Evolutionary conservation across 1,140 invertebrate species (phyloP).

Genomic region (Heliconius hewitsoni): DNA sequence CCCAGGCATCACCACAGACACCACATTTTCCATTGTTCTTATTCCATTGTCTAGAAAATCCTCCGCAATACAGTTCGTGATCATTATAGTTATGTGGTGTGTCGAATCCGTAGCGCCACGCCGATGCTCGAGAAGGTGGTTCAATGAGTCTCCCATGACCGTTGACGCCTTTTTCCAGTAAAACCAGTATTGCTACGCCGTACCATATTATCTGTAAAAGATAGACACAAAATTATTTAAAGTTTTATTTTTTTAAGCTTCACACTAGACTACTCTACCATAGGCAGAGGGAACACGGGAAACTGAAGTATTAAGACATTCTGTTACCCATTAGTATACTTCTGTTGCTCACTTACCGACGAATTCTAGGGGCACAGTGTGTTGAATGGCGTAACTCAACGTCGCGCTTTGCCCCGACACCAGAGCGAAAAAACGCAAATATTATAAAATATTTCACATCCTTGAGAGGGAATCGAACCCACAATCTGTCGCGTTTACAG

Average conservation of each 20-base stretch:
- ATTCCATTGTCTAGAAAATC: constrained; percentile 89
- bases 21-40: constrained; percentile 91
- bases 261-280: no score
- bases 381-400: no score
- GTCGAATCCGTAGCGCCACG: constrained; percentile 90
- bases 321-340: no score
- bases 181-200: constrained; percentile 49
- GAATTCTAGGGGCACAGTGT: no score
- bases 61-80: constrained; percentile 94
- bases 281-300: no score
- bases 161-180: constrained; percentile 47
- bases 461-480: no score
- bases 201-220: constrained; percentile 66
- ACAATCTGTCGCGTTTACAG: no score
- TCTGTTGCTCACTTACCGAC: no score
- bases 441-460: no score
- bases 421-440: no score
- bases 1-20: constrained; percentile 93
- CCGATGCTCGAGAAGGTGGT: constrained; percentile 91
- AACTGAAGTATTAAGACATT: no score
- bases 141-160: constrained; percentile 91
- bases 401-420: no score
- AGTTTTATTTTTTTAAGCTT: background rate
- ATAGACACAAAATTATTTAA: background rate
- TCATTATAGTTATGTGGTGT: constrained; percentile 93